Evolutionary conservation across 1,140 invertebrate species (phyloP), one percentile per base, ranked within the genome.

Genomic region (Achroia grisella): DNA sequence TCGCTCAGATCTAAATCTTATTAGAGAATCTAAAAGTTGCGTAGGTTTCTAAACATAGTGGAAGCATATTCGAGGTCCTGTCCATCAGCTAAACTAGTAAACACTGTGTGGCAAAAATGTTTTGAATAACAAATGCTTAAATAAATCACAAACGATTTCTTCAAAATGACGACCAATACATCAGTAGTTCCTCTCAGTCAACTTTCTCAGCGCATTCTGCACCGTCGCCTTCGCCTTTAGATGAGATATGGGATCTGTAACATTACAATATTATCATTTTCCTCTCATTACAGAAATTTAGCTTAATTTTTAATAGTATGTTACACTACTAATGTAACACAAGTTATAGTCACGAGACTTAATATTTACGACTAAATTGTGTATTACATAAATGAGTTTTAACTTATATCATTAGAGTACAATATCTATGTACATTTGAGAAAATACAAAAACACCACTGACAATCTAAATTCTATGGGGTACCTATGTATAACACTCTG

Each of bases 181-280:
- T 67, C 57, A 84, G 55, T 74, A 81, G 61, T 76, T 77, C 53
- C 67, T 73, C 56, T 85, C 81, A 85, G 81, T 81, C 69, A 80
- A 62, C 67, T 77, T 85, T 80, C 71, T 71, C 67, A 85, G 71
- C 64, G 81, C 78, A 66, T 83, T 85, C 81, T 85, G 81, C 53
- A 85, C 79, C 39, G 79, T 85, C 72, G 75, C 78, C 60, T 82
- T 83, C 77, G 81, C 79, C 64, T 83, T 85, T 72, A 79, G 75
- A 41, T 83, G 79, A 32, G 77, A 71, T 61, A 85, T 59, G 62
- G 78, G 79, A 80, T 83, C 81, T 85, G 79, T 64, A 85, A 81
- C n/a, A 37, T 15, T 44, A 36, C 36, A 49, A 55, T 43, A 57
- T 32, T 39, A 29, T 28, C 28, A 31, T 48, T 29, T 45, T 28